A percentile compares a stretch with the other conserved stretches of the same genome.
phyloP scores from a whole-genome alignment of 2,888 invertebrate genomes.

The Conchocele bisecta region DNA sequence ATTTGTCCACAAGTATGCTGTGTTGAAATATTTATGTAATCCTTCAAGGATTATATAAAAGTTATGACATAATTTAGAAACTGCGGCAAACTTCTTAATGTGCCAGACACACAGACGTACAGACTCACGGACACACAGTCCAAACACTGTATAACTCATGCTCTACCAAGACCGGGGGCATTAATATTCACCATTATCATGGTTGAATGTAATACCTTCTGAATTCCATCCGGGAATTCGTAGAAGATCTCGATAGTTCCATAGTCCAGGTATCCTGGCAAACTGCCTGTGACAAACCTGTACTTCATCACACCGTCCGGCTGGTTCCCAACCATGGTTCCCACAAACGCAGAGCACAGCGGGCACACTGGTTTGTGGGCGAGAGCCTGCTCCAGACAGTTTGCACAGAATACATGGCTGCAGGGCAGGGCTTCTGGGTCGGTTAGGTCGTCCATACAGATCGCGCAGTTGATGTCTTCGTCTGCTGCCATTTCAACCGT shows the following conservation, averaged over 20 bases:
- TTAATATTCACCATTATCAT: not conserved
- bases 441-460: slow-evolving; percentile 64
- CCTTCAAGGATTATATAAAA: too few relatives aligned
- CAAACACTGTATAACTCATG: too few relatives aligned
- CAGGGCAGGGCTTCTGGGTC: slow-evolving; percentile 60
- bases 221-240: slow-evolving; percentile 77
- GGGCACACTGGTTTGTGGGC: slow-evolving; percentile 72
- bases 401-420: slow-evolving; percentile 66
- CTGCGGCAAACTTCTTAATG: too few relatives aligned
- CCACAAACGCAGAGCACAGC: slow-evolving; percentile 67
- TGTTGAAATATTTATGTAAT: too few relatives aligned
- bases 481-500: slow-evolving; percentile 6
- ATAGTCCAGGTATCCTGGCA: slow-evolving; percentile 55
- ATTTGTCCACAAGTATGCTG: too few relatives aligned
- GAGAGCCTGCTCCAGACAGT: slow-evolving; percentile 64
- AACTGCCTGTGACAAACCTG: not conserved
- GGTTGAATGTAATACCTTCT: slow-evolving; percentile 59
- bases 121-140: too few relatives aligned
- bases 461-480: slow-evolving; percentile 55
- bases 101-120: too few relatives aligned
- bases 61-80: not conserved
- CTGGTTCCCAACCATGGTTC: slow-evolving; percentile 68
- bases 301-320: slow-evolving; percentile 66
- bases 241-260: slow-evolving; percentile 65
- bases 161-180: not conserved